Conservation (phyloP, 2,888 invertebrate species). For the Tineola bisselliella region DNA sequence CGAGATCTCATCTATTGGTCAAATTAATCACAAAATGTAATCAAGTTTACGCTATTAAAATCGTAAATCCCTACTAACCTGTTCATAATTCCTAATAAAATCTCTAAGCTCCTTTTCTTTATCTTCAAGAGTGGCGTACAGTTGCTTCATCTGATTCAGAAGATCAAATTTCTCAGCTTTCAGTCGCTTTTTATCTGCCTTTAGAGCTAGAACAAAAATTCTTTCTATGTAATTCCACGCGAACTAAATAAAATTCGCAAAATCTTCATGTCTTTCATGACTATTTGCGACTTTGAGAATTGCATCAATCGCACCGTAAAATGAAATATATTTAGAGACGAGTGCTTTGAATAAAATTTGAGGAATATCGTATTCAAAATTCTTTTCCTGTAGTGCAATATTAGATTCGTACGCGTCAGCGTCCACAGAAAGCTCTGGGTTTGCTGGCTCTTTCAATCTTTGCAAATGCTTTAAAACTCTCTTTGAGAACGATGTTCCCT, state of each 20-base stretch:
- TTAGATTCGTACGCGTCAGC: conserved; percentile 9
- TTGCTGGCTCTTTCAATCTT: conserved; percentile 8
- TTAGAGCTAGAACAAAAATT: conserved; percentile 68
- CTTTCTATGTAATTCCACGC: not conserved
- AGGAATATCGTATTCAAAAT: conserved; percentile 8
- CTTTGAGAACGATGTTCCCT: conserved; percentile 9
- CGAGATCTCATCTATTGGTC: conserved; percentile 68
- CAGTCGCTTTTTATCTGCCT: conserved; percentile 88
- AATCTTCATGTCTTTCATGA: not conserved
- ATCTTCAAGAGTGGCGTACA: conserved; percentile 92
- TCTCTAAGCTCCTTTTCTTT: conserved; percentile 93
- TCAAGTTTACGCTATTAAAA: not conserved
- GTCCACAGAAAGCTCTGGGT: not conserved
- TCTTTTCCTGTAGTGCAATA: conserved; percentile 5
- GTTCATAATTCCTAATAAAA: conserved; percentile 94
- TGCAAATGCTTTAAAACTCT: conserved; percentile 9
- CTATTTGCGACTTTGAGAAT: not conserved
- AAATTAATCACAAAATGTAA: not conserved
- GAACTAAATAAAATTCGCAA: not conserved
- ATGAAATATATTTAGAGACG: conserved; percentile 8
- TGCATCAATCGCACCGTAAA: conserved; percentile 8
- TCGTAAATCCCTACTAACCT: conserved; percentile 67
- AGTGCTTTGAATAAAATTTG: conserved; percentile 9
- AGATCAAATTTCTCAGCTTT: conserved; percentile 95
- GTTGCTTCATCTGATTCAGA: conserved; percentile 92